Conservation (phyloP, 2,797 vertebrate species). For the Podarcis siculus region DNA sequence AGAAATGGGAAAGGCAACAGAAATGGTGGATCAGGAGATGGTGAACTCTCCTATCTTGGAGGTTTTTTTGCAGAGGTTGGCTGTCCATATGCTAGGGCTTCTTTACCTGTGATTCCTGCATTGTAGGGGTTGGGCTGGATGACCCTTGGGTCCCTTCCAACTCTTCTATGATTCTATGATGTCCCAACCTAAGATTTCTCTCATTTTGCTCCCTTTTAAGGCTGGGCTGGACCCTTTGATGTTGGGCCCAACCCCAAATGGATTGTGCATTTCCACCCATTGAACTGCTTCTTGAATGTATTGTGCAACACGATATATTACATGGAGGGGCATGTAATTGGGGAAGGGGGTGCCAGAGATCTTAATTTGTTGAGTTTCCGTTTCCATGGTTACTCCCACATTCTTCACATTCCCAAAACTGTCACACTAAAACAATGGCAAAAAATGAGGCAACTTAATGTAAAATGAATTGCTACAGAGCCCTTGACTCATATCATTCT, state of each 20-base stretch:
- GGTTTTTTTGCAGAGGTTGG: too few relatives aligned
- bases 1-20: background rate
- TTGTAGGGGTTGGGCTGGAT: too few relatives aligned
- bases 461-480: slow-evolving; percentile 4
- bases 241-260: background rate
- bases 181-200: background rate
- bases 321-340: accelerated
- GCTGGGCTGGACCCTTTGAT: too few relatives aligned
- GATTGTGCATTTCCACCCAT: too few relatives aligned
- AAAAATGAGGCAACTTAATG: slow-evolving; percentile 61
- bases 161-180: too few relatives aligned
- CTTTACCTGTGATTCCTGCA: too few relatives aligned
- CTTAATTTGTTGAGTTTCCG: slow-evolving; percentile 66
- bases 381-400: slow-evolving; percentile 77
- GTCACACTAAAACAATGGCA: slow-evolving; percentile 65
- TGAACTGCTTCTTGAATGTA: slow-evolving; percentile 29
- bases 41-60: too few relatives aligned
- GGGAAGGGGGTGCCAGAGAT: slow-evolving; percentile 2
- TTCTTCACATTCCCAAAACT: slow-evolving; percentile 59
- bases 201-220: too few relatives aligned
- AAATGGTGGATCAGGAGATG: too few relatives aligned
- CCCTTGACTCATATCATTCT: background rate
- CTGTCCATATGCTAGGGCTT: too few relatives aligned
- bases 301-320: slow-evolving; percentile 31
- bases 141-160: too few relatives aligned